Percentiles rank a stretch among this genome's conserved stretches.
Evolutionary conservation across 2,888 invertebrate species (phyloP).

Genomic region (Biston stratarius): DNA sequence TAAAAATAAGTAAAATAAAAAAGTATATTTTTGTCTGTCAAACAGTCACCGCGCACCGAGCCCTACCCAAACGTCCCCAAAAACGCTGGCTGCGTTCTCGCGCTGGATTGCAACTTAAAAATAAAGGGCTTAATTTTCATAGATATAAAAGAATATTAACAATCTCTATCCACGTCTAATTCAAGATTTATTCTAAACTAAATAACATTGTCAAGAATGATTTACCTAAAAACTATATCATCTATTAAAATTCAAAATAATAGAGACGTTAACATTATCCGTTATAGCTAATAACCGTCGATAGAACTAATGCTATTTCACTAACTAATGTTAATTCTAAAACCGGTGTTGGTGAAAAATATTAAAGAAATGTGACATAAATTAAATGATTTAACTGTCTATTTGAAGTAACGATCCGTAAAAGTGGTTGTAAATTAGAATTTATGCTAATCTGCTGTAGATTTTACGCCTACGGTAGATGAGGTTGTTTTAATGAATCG

Average conservation of each 20-base stretch:
- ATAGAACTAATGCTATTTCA: constrained; percentile 43
- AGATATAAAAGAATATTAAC: neutral
- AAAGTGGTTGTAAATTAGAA: constrained; percentile 69
- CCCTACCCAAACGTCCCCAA: neutral
- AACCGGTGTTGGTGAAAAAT: constrained; percentile 44
- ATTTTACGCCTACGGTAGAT: constrained; percentile 67
- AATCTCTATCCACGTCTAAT: constrained; percentile 30
- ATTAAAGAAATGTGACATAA: constrained; percentile 52
- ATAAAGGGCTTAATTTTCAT: neutral
- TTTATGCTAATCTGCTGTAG: constrained; percentile 70
- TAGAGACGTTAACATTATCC: constrained; percentile 44
- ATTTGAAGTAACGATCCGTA: constrained; percentile 66
- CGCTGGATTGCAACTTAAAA: neutral
- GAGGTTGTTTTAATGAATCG: constrained; percentile 48
- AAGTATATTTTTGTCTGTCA: no score
- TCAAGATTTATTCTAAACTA: constrained; percentile 35
- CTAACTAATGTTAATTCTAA: constrained; percentile 39
- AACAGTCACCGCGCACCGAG: no score
- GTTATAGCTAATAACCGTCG: constrained; percentile 35
- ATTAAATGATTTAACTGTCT: constrained; percentile 61
- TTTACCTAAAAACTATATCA: constrained; percentile 37
- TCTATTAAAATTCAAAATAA: constrained; percentile 34
- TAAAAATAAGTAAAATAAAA: no score
- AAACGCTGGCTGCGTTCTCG: no score
- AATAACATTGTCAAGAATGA: constrained; percentile 43